Evolutionary conservation across 2,888 invertebrate genomes (phyloP).

Genomic region (Chloroclysta siterata): DNA sequence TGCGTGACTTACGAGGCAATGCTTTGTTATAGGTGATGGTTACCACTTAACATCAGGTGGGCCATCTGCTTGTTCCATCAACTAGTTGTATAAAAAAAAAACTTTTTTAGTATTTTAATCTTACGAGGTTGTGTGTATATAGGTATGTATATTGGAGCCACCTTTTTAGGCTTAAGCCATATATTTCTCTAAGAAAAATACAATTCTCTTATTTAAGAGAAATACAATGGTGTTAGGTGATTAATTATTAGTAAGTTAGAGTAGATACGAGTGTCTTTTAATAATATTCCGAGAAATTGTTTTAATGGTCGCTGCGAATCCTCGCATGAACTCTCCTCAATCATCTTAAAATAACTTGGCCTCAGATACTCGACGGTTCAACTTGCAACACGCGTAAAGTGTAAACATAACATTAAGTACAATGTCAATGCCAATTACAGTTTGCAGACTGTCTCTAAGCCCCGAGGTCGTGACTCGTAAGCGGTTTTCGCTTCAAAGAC

Average conservation of each 20-base stretch:
- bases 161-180: too few species aligned
- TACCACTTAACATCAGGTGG: too few species aligned
- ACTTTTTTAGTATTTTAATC: too few species aligned
- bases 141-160: too few species aligned
- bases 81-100: too few species aligned
- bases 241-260: background rate
- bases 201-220: too few species aligned
- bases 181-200: too few species aligned
- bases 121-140: too few species aligned
- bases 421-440: constrained; percentile 64
- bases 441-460: constrained; percentile 52
- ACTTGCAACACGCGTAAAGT: constrained; percentile 41
- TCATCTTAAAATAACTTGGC: constrained; percentile 32
- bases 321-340: constrained; percentile 15
- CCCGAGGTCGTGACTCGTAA: constrained; percentile 51
- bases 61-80: too few species aligned
- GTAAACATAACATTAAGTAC: constrained; percentile 46
- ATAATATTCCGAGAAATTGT: constrained; percentile 5
- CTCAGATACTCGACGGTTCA: constrained; percentile 21
- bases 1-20: too few species aligned
- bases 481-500: constrained; percentile 39
- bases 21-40: too few species aligned
- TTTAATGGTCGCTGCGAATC: constrained; percentile 15
- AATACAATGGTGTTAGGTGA: too few species aligned
- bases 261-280: background rate